phyloP scores from a whole-genome alignment of 1,140 invertebrate species.

The Drosophila repletoides region DNA sequence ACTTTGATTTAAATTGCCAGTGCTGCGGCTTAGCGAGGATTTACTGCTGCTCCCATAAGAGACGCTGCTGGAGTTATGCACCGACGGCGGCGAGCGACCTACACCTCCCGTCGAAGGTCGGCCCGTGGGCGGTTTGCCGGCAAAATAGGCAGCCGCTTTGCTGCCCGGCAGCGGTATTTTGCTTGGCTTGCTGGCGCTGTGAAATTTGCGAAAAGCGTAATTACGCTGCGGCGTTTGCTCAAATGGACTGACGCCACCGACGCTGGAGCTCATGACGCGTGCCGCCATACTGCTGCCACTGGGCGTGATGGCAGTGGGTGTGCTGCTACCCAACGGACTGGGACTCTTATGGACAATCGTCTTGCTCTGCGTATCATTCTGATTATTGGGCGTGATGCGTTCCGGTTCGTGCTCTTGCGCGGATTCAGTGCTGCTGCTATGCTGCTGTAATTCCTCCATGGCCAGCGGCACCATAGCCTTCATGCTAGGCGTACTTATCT shows the following conservation, averaged over 20 bases:
- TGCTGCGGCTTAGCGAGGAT: slow-evolving; percentile 75
- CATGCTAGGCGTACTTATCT: slow-evolving; percentile 83
- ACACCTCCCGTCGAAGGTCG: slow-evolving; percentile 56
- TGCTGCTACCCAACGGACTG: slow-evolving; percentile 82
- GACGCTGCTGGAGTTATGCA: slow-evolving; percentile 76
- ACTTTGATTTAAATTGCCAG: slow-evolving; percentile 82
- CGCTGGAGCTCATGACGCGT: slow-evolving; percentile 73
- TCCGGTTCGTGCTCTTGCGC: slow-evolving; percentile 84
- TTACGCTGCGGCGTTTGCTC: slow-evolving; percentile 51
- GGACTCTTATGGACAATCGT: slow-evolving; percentile 50
- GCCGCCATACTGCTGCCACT: slow-evolving; percentile 55
- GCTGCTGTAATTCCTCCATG: slow-evolving; percentile 84
- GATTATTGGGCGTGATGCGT: slow-evolving; percentile 46
- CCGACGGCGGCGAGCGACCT: slow-evolving; percentile 73
- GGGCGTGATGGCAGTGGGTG: slow-evolving; percentile 82
- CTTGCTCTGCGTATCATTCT: slow-evolving; percentile 48
- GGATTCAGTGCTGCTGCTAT: slow-evolving; percentile 86
- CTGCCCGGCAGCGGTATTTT: slow-evolving; percentile 87
- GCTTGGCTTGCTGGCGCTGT: slow-evolving; percentile 85
- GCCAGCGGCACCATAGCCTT: slow-evolving; percentile 84
- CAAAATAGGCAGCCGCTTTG: slow-evolving; percentile 76
- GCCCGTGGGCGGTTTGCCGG: slow-evolving; percentile 84
- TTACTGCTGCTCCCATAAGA: slow-evolving; percentile 82
- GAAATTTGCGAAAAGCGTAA: slow-evolving; percentile 59
- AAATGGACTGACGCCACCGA: slow-evolving; percentile 70